Base-by-base conservation (phyloP, 2,797 vertebrate genomes). In the Apodemus agrarius region DNA sequence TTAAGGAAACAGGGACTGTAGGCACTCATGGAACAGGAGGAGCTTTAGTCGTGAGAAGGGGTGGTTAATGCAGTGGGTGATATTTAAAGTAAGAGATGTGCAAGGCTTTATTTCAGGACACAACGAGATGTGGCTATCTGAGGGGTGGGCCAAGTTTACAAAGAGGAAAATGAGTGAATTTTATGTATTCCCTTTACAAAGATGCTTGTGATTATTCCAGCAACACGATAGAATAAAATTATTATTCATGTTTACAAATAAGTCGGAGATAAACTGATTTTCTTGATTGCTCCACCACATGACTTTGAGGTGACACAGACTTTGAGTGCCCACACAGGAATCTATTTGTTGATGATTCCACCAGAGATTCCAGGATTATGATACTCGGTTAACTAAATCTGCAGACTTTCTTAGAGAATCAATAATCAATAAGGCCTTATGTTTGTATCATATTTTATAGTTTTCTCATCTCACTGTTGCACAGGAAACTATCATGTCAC, bases 231-330 rank as follows among this genome's bases (percentile, higher is more conserved):
- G 92, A 14, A 69, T 74, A 59, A 87, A 97, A 76, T 92, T 59
- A 92, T 79, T 69, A 90, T 54, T 94, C 24, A 79, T 49, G 78
- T 94, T 93, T 93, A 94, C 29, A 93, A 59, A 93, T 40, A 17
- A 92, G 54, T 90, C 72, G 79, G 86, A 94, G 49, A 78, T 29
- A 49, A 96, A 75, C 21, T 76, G 57, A 96, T n/a, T 95, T 67
- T 49, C 40, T 17, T 93, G 52, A 93, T 13, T 81, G 69, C 4
- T 19, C 16, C 31, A 61, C 29, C 46, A 59, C 3, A 14, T 79
- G 40, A 85, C 88, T 91, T 89, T 75, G 65, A 87, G 54, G 49
- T 59, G 85, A 95, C 72, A 69, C 16, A 79, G 92, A 86, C n/a
- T 92, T 57, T 93, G 57, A 92, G n/a, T 72, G 46, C 16, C 26